Percentiles rank a stretch among this genome's conserved stretches.
Conservation (phyloP, 2,113 vertebrate species). For the Poicephalus meyeri region DNA sequence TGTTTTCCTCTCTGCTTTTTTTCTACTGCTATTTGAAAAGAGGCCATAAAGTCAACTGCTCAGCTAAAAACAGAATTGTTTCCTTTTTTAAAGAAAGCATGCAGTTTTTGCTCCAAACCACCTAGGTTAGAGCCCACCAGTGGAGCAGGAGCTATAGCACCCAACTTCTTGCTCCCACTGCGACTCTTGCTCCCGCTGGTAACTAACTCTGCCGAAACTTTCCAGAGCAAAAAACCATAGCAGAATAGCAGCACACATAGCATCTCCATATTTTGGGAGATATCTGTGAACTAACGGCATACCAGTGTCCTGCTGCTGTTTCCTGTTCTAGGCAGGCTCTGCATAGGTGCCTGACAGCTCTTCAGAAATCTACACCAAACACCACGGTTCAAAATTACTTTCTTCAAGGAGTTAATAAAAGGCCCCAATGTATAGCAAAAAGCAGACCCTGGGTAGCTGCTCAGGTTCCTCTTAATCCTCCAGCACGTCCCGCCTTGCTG, state of each 20-base stretch:
- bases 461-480: constrained; percentile 21
- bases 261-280: background rate
- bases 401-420: constrained; percentile 40
- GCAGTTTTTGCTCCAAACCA: constrained; percentile 1
- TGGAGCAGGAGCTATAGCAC: background rate
- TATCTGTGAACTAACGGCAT: background rate
- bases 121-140: background rate
- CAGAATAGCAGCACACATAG: background rate
- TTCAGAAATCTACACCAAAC: background rate
- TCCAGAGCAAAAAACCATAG: background rate
- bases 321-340: background rate
- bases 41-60: background rate
- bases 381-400: background rate
- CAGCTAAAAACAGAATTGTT: constrained; percentile 28
- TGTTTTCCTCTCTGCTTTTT: background rate
- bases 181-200: fast-evolving
- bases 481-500: constrained; percentile 13
- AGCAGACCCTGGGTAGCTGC: background rate
- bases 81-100: background rate
- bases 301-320: background rate
- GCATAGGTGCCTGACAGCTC: background rate
- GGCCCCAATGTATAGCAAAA: background rate
- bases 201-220: background rate
- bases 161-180: background rate
- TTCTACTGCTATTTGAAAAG: constrained; percentile 23